Evolutionary conservation across 1,140 invertebrate species (phyloP).

Genomic region (Antheraea mylitta): DNA sequence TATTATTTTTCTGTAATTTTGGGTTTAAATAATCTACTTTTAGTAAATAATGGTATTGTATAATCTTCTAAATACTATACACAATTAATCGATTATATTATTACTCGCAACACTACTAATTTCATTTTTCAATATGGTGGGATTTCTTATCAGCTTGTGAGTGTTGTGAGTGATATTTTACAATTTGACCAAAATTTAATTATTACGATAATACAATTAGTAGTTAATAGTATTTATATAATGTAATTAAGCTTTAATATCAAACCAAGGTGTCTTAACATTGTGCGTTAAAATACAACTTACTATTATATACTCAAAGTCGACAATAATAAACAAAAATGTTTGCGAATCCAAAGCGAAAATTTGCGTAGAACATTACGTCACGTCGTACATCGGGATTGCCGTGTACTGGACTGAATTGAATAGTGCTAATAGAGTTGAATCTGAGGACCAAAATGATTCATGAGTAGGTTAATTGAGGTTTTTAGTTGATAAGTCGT

Average conservation of each 20-base stretch:
- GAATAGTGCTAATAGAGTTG: conserved; percentile 14
- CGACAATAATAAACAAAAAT: conserved; percentile 38
- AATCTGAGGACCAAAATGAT: conserved; percentile 47
- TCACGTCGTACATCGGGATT: conserved; percentile 35
- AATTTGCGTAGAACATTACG: conserved; percentile 38
- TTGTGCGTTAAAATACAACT: conserved; percentile 18
- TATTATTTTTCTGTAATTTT: too few relatives aligned
- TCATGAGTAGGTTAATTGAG: conserved; percentile 59
- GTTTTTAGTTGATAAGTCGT: conserved; percentile 42
- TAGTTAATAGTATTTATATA: conserved; percentile 20
- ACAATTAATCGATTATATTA: too few relatives aligned
- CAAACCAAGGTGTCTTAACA: conserved; percentile 16
- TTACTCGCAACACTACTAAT: conserved; percentile 15
- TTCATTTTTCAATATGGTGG: conserved; percentile 46
- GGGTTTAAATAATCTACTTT: too few relatives aligned
- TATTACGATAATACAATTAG: conserved; percentile 22
- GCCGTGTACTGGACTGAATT: conserved; percentile 19
- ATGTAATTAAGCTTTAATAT: conserved; percentile 16
- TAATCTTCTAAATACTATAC: too few relatives aligned
- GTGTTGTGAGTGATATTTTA: conserved; percentile 25
- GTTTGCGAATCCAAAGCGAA: conserved; percentile 30
- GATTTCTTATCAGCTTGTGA: conserved; percentile 31
- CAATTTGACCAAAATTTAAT: conserved; percentile 25
- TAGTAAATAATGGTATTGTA: too few relatives aligned
- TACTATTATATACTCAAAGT: conserved; percentile 16